Evolutionary conservation across 1,140 invertebrate species (phyloP), one percentile per base, ranked within the genome.

Genomic region (Lysiphlebus fabarum): DNA sequence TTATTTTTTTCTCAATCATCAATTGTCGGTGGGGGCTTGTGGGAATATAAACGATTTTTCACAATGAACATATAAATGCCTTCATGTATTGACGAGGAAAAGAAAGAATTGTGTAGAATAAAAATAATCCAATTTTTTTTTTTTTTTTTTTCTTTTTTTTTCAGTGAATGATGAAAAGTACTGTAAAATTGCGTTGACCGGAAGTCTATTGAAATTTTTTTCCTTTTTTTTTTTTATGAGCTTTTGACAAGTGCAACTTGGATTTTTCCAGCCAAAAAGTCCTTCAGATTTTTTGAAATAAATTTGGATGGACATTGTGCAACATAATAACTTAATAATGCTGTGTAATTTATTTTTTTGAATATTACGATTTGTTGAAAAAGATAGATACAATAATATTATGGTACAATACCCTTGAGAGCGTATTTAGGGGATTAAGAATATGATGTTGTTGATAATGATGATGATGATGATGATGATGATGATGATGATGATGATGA

Each of bases 101-200:
- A 26, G 17, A 26, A 26, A 26, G 17, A 26, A 26, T 26, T 26
- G 17, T 26, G 17, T 26, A 26, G 17, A 26, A 26, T 26, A 64
- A 63, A 65, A 43, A 26, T 76, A 75, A 77, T 76, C 74, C 74
- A 71, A 74, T 76, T 73, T 65, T 40, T 57, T 54, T 56, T 14
- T 54, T n/a, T n/a, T n/a, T n/a, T n/a, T n/a, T 73, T 65, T 40
- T 57, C 57, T 56, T 14, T 54, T 41, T 53, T 40, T 48, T 9
- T 7, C 40, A 41, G 17, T 26, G 17, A 26, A 26, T 1, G 36
- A 36, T 6, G 6, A 10, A 51, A 51, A 51, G 49, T 36, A 10
- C 12, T 34, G 36, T 33, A 12, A 45, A 55, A 55, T 55, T 55
- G 36, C 42, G 33, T 26, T 55, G 53, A 55, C 53, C 53, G 53